Evolutionary conservation across 2,888 invertebrate genomes (phyloP).

Genomic region (Drosophila infuscata): DNA sequence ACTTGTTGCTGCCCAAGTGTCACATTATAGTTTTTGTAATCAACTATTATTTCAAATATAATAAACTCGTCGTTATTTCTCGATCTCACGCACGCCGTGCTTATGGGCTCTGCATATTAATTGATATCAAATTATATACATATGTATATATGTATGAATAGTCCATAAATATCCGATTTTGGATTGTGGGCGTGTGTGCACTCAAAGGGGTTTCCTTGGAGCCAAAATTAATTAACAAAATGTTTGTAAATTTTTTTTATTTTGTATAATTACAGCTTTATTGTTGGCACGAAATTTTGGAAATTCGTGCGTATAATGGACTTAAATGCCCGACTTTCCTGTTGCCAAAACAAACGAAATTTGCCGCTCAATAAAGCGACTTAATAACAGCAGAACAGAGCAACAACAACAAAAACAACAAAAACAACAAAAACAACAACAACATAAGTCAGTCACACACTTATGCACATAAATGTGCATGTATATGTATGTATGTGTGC

Average conservation of each 20-base stretch:
- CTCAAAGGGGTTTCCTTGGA: conserved; percentile 43
- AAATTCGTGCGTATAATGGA: conserved; percentile 56
- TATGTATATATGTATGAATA: conserved; percentile 29
- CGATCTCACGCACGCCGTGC: conserved; percentile 67
- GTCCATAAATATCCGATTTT: conserved; percentile 21
- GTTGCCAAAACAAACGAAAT: conserved; percentile 62
- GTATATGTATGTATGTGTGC: conserved; percentile 14
- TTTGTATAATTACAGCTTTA: conserved; percentile 62
- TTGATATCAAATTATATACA: conserved; percentile 54
- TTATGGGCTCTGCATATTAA: conserved; percentile 60
- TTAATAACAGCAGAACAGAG: conserved; percentile 59
- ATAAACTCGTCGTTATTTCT: conserved; percentile 36
- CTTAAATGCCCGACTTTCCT: conserved; percentile 41
- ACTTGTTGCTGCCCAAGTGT: conserved; percentile 52
- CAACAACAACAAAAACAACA: conserved; percentile 27
- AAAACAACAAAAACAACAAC: conserved; percentile 27
- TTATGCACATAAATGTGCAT: conserved; percentile 15
- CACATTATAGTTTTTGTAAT: conserved; percentile 20
- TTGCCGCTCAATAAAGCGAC: conserved; percentile 77
- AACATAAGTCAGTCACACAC: conserved; percentile 20
- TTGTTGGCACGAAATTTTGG: conserved; percentile 48
- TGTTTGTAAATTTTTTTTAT: conserved; percentile 61
- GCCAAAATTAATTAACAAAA: conserved; percentile 79
- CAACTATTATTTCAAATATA: conserved; percentile 7
- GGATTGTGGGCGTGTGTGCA: conserved; percentile 48